Conservation (phyloP, 2,797 vertebrate species). For the Centropyge bicolor region DNA sequence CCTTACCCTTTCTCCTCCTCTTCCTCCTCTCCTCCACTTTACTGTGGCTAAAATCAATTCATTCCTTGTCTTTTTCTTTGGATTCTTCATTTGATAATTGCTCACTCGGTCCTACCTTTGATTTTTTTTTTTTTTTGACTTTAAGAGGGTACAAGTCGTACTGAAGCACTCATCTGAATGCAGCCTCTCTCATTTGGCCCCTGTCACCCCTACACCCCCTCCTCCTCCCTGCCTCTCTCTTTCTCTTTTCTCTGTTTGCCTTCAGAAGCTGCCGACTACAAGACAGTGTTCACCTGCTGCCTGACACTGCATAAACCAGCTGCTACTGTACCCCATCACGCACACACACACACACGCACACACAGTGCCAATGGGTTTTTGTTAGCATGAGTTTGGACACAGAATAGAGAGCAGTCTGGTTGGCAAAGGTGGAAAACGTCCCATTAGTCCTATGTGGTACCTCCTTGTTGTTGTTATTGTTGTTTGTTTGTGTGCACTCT, state of each 20-base stretch:
- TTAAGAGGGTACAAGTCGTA: constrained; percentile 38
- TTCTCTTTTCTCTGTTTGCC: constrained; percentile 54
- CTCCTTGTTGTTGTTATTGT: constrained; percentile 61
- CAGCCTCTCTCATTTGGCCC: constrained; percentile 56
- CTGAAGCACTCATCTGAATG: constrained; percentile 49
- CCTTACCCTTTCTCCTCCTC: neutral
- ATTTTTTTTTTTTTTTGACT: constrained; percentile 22
- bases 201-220: constrained; percentile 45
- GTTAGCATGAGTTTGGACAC: constrained; percentile 64
- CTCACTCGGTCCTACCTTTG: constrained; percentile 28
- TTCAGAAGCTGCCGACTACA: constrained; percentile 73
- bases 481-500: constrained; percentile 32
- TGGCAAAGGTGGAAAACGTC: constrained; percentile 67
- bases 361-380: constrained; percentile 63
- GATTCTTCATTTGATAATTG: constrained; percentile 45
- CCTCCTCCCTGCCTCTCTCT: constrained; percentile 9
- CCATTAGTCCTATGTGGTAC: constrained; percentile 66
- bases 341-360: constrained; percentile 32
- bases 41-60: constrained; percentile 14
- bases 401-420: constrained; percentile 61
- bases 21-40: constrained; percentile 37
- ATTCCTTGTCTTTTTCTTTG: constrained; percentile 47
- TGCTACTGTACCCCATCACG: constrained; percentile 74
- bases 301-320: constrained; percentile 78
- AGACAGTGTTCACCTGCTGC: constrained; percentile 83